phyloP scores from a whole-genome alignment of 2,797 vertebrate species.

The Loris lydekkerianus region DNA sequence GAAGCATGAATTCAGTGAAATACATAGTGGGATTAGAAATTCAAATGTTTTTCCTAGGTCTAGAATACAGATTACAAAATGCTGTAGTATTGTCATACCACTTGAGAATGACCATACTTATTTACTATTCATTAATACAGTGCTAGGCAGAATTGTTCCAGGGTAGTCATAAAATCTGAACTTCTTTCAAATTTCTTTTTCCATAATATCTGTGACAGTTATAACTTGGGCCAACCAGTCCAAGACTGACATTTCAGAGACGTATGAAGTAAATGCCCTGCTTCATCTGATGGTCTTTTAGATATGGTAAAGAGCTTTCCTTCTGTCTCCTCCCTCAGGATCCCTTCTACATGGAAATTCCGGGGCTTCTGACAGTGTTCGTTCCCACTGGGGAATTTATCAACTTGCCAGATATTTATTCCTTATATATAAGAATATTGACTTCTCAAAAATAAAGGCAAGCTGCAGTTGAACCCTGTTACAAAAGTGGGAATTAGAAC shows the following conservation, averaged over 20 bases:
- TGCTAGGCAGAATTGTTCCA: background rate
- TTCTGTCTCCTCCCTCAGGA: background rate
- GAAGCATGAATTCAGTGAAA: background rate
- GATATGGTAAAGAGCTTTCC: background rate
- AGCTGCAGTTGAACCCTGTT: background rate
- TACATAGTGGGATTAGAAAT: background rate
- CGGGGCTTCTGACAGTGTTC: conserved; percentile 25
- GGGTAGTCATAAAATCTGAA: background rate
- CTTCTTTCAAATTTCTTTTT: conserved; percentile 2
- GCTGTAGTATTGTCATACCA: background rate
- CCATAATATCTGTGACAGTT: background rate
- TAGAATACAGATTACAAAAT: background rate
- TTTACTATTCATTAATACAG: background rate
- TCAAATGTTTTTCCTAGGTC: background rate
- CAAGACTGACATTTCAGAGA: background rate
- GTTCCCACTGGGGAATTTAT: background rate
- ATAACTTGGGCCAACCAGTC: background rate
- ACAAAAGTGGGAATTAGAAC: background rate
- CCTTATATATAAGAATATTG: background rate
- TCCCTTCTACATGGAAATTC: background rate
- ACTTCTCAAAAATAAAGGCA: conserved; percentile 42
- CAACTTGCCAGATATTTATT: background rate
- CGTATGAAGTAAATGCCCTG: background rate
- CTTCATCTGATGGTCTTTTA: background rate
- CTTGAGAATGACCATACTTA: background rate